Evolutionary conservation across 2,797 vertebrate genomes (phyloP).

Genomic region (Mormyrus hasselquistii): DNA sequence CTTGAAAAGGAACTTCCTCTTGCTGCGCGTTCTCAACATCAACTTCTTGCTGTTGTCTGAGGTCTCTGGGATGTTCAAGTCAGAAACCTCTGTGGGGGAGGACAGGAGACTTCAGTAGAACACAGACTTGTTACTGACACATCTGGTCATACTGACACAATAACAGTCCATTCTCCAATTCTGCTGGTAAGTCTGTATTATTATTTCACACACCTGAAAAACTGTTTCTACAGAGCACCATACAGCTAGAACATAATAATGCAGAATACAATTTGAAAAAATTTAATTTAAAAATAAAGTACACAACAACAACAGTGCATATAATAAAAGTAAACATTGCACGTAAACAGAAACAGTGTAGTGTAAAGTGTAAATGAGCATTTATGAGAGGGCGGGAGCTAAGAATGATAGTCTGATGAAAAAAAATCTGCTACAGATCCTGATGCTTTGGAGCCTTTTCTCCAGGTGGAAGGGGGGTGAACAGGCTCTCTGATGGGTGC

Average conservation of each 20-base stretch:
- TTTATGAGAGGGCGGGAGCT: neutral
- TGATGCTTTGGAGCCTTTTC: neutral
- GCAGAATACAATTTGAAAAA: no score
- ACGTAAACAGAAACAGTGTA: neutral
- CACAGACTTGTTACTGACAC: neutral
- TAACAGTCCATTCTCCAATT: neutral
- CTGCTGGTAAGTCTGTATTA: neutral
- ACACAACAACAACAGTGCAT: neutral
- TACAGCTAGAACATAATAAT: neutral
- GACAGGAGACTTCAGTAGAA: neutral
- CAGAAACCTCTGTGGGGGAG: slow-evolving; percentile 54
- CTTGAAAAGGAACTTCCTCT: slow-evolving; percentile 91
- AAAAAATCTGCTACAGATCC: neutral
- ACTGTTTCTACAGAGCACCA: neutral
- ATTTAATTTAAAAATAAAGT: neutral
- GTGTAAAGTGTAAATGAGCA: neutral
- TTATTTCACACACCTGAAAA: neutral
- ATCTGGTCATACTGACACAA: neutral
- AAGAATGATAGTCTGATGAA: neutral
- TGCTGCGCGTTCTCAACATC: slow-evolving; percentile 92
- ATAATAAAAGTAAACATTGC: neutral
- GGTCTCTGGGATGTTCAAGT: slow-evolving; percentile 80
- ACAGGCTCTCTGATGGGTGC: neutral
- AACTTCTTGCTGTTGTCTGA: slow-evolving; percentile 86
- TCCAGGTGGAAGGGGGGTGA: neutral